These are phyloP conservation scores for Drosophila birchii DNA, from an alignment of 2,888 invertebrate species.

Conservation along the genomic window DNA sequence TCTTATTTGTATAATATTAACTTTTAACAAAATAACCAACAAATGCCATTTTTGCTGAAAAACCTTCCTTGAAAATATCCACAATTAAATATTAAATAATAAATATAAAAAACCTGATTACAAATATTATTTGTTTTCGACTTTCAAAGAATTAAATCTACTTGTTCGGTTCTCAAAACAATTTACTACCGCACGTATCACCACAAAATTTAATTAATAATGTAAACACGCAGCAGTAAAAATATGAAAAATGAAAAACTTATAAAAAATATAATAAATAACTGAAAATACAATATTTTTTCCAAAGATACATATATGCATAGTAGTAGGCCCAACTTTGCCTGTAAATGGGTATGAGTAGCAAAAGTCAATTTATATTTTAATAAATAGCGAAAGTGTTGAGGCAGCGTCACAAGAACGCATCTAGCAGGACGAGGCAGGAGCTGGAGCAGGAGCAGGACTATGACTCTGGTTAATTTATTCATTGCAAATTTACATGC, in stretches of 20 bases:
- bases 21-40: no score
- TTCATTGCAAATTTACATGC: slow-evolving; percentile 79
- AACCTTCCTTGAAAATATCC: no score
- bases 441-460: slow-evolving; percentile 5
- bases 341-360: slow-evolving; percentile 5
- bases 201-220: neutral
- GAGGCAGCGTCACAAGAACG: slow-evolving; percentile 46
- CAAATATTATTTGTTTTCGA: neutral
- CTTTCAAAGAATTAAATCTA: neutral
- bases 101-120: neutral
- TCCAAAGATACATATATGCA: neutral
- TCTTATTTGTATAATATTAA: no score
- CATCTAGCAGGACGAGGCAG: slow-evolving; percentile 3
- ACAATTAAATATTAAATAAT: neutral
- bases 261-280: neutral
- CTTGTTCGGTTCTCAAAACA: neutral
- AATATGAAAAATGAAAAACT: neutral
- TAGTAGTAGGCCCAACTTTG: slow-evolving; percentile 7
- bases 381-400: slow-evolving; percentile 78
- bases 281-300: neutral
- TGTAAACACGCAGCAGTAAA: neutral
- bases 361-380: slow-evolving; percentile 68
- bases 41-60: no score
- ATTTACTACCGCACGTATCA: neutral
- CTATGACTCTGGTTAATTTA: slow-evolving; percentile 67